A percentile compares a stretch with the other conserved stretches of the same genome.
Evolutionary conservation across 1,140 invertebrate species (phyloP).

Genomic region (Scylla paramamosain): DNA sequence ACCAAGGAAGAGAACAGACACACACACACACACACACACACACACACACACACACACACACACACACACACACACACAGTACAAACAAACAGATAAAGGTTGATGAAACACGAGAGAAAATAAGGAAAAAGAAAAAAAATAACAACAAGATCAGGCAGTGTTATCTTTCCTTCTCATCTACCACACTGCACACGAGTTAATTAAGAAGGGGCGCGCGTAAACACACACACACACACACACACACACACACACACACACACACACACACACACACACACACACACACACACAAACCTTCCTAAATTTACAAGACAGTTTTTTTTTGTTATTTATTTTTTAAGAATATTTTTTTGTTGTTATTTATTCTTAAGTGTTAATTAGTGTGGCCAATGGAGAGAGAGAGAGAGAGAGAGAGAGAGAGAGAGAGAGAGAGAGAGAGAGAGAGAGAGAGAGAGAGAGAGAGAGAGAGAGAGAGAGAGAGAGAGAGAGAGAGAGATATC

Average conservation of each 20-base stretch:
- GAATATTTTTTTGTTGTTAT: not conserved
- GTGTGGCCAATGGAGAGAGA: not conserved
- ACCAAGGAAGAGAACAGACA: not conserved
- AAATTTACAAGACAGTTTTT: too few relatives aligned
- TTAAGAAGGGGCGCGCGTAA: not conserved
- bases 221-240: conserved; percentile 54
- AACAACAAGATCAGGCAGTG: too few relatives aligned
- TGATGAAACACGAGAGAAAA: too few relatives aligned
- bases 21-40: conserved; percentile 33
- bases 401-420: not conserved
- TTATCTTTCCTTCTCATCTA: too few relatives aligned
- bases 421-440: not conserved
- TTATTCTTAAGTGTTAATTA: too few relatives aligned
- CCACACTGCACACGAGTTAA: too few relatives aligned
- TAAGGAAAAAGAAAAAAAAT: not conserved
- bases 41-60: conserved; percentile 57
- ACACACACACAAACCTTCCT: not conserved
- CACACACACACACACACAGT: conserved; percentile 42
- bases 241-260: conserved; percentile 34
- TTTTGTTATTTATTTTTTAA: too few relatives aligned
- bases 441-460: conserved; percentile 35
- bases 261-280: conserved; percentile 30
- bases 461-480: conserved; percentile 35
- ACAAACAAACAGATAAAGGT: conserved; percentile 34
- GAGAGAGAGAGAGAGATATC: not conserved